Evolutionary conservation across 2,888 invertebrate species (phyloP), one percentile per base, ranked within the genome.

Genomic region (Teinopalpus imperialis): DNA sequence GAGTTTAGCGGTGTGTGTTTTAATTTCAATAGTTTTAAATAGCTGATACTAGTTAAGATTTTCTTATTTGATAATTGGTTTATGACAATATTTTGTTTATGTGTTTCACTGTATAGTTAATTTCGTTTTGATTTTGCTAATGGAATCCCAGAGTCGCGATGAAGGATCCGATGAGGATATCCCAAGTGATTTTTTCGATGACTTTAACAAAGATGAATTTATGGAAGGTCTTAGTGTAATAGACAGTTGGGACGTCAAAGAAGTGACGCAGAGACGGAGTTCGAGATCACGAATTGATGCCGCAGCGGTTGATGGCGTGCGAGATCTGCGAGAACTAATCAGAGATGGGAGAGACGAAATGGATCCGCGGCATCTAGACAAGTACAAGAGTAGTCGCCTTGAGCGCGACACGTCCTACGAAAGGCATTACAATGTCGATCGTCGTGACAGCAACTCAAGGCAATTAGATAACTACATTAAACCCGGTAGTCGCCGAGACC

Each of bases 161-260:
- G 52, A 49, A 48, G 65, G 27, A n/a, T 74, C 67, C 10, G 80
- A 75, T 21, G 87, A 87, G 57, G 86, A 87, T 55, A 66, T 88
- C 49, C 81, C 87, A 2, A 87, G 85, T 71, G 86, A 87, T 69
- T 87, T 87, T 60, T 87, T 88, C 57, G 88, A 88, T 53, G 87
- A 87, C 53, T 87, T 88, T 59, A 67, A 52, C 45, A 87, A 78
- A 55, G 86, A 81, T 4, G 86, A 87, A 18, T 87, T 88, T 59
- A 83, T 88, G 59, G 73, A 81, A 58, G 85, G 87, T 57, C 75
- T 88, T 18, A 85, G 81, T 71, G 85, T 88, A 40, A 76, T 88
- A 36, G 88, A 88, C 51, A 83, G 80, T 57, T 86, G 86, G 86
- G 74, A 80, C 32, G 83, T 75, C 20, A 66, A 65, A 18, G 65